A percentile compares a stretch with the other conserved stretches of the same genome.
Evolutionary conservation across 2,888 invertebrate genomes (phyloP).

Genomic region (Stegophylla sp.): DNA sequence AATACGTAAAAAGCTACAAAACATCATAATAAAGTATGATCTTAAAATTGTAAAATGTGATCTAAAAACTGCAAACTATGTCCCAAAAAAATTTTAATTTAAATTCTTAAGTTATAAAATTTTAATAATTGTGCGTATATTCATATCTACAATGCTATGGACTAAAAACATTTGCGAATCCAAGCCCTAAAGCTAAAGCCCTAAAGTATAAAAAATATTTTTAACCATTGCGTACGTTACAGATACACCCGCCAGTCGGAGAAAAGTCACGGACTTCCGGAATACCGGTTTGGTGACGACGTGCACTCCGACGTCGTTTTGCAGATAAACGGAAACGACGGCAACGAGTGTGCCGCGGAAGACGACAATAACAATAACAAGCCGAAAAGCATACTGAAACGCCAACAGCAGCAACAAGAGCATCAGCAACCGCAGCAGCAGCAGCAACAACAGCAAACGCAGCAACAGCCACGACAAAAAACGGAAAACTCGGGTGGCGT

Average conservation of each 20-base stretch:
- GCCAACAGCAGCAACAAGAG: conserved; percentile 56
- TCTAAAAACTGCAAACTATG: no score
- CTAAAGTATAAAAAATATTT: no score
- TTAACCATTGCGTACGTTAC: neutral
- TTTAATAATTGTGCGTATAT: no score
- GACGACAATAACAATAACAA: conserved; percentile 16
- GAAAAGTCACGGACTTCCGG: conserved; percentile 43
- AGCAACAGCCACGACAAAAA: conserved; percentile 63
- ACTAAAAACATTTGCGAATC: no score
- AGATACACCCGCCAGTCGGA: conserved; percentile 48
- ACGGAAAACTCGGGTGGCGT: conserved; percentile 60
- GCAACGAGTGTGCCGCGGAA: conserved; percentile 14
- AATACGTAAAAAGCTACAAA: no score
- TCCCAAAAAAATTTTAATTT: no score
- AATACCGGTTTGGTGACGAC: conserved; percentile 48
- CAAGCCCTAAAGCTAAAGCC: no score
- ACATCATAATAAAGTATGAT: no score
- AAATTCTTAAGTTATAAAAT: no score
- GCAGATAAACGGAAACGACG: conserved; percentile 7
- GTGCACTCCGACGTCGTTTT: neutral
- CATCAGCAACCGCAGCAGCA: neutral
- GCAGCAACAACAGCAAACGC: conserved; percentile 62
- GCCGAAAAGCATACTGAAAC: conserved; percentile 60
- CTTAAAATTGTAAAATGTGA: no score
- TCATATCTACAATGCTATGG: no score